Evolutionary conservation across 2,888 invertebrate species (phyloP), one percentile per base, ranked within the genome.

Genomic region (Eumerus sabulonum): DNA sequence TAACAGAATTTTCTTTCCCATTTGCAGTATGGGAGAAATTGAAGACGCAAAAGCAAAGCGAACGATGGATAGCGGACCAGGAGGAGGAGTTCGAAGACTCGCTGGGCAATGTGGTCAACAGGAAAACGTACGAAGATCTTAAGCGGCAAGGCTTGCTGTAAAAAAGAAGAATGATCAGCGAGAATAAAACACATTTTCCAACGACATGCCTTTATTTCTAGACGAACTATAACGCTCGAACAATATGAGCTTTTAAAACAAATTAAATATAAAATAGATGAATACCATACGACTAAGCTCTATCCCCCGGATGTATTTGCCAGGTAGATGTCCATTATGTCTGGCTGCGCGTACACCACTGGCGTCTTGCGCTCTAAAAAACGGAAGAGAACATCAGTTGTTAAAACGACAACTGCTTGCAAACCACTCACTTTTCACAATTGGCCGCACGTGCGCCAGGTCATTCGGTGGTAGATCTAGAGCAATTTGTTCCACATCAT

Each of bases 51-150:
- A 99, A 99, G 86, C 98, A 98, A 86, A 93, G 93, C 53, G 98
- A 98, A 89, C 92, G 99, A 81, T 99, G 97, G 95, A 96, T 96
- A 84, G 97, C 98, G 0, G 98, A 98, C 87, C 95, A 95, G 83
- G 96, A 98, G 89, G 99, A 99, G 89, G 99, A 99, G 86, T 99
- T 95, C 90, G 99, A 99, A 90, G 99, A 99, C 90, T 98, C 98
- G 0, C 93, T 94, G 84, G 99, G 99, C 12, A 99, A 99, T 90
- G 99, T 99, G 13, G 98, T 99, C 1, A 99, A 97, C 89, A 93
- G 97, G 82, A 99, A 99, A 89, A 99, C 98, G 0, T 99, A 94
- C 85, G 99, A 99, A 88, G 99, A 99, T 92, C 92, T 99, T 84
- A 99, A 99, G 89, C 91, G 99, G 86, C 99, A 99, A 90, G 99